Evolutionary conservation across 2,888 invertebrate genomes (phyloP).

Genomic region (Cistogaster globosa): DNA sequence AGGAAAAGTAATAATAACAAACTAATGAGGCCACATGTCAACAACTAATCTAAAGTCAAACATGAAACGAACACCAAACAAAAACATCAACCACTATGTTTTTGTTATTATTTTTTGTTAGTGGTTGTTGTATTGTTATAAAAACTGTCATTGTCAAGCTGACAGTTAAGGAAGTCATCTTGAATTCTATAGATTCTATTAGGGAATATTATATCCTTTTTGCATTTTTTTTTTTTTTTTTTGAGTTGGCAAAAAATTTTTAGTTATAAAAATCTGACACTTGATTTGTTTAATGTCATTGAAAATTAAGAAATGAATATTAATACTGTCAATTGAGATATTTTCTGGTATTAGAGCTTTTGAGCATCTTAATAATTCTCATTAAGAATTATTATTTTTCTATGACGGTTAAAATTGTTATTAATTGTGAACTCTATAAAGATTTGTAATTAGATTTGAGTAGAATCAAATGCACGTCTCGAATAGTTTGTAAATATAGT

Average conservation of each 20-base stretch:
- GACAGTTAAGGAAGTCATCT: constrained; percentile 48
- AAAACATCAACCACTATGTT: constrained; percentile 27
- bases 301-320: constrained; percentile 35
- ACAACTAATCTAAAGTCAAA: constrained; percentile 67
- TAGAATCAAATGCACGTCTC: no score
- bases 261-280: constrained; percentile 49
- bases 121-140: constrained; percentile 21
- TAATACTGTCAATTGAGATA: constrained; percentile 59
- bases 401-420: no score
- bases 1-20: constrained; percentile 62
- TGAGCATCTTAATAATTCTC: no score
- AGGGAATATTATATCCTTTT: constrained; percentile 53
- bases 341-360: no score
- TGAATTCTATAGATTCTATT: not conserved
- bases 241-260: constrained; percentile 18
- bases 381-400: no score
- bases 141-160: constrained; percentile 36
- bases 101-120: not conserved
- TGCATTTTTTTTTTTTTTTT: constrained; percentile 42
- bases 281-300: constrained; percentile 42
- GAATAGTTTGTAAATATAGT: no score
- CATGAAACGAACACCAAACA: constrained; percentile 49
- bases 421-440: no score
- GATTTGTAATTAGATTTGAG: no score
- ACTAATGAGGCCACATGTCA: constrained; percentile 71